Base-by-base conservation (phyloP, 2,797 vertebrate species). In the Dipus sagitta region DNA sequence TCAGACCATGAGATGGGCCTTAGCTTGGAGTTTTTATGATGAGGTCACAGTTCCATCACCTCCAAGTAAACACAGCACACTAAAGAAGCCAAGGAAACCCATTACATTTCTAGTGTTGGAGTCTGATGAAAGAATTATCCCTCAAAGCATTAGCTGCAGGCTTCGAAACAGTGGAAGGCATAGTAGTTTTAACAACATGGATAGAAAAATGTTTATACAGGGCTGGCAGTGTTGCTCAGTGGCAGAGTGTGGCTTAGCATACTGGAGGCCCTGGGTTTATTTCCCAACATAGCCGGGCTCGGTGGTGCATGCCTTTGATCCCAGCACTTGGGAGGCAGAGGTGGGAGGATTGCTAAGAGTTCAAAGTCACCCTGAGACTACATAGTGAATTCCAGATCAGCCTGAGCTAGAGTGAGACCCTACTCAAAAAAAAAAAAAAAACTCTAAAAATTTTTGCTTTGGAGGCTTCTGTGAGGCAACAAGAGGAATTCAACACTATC, bases 41-140 rank as follows among this genome's bases (percentile, higher is more conserved):
- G 47, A 47, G 6, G 47, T 47, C 47, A 47, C 47, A 47, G 47
- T 47, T 47, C 8, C 47, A 47, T 99, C 99, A 94, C 99, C 99
- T 88, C 99, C 99, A 9, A 99, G 98, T 98, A 99, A 99, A 97
- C 99, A 99, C 98, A 98, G 99, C 95, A 99, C 99, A 97, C 80
- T 99, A 97, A 99, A 38, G 38, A 38, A 38, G 38, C 38, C 38
- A 38, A 38, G 38, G 38, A 38, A 38, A 38, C 38, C 38, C 3
- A 98, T 99, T 96, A 99, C 98, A 0, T 99, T 99, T 98, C 98
- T 98, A 0, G 98, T 99, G 9, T 98, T 99, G 76, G 98, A 98
- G 88, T 98, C 99, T 42, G 26, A 97, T 99, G 38, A 38, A 38
- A 38, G 84, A 99, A 95, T 98, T 99, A 30, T 98, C 98, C 75